phyloP scores from a whole-genome alignment of 1,140 invertebrate species.

The Drosophila nebulosa region DNA sequence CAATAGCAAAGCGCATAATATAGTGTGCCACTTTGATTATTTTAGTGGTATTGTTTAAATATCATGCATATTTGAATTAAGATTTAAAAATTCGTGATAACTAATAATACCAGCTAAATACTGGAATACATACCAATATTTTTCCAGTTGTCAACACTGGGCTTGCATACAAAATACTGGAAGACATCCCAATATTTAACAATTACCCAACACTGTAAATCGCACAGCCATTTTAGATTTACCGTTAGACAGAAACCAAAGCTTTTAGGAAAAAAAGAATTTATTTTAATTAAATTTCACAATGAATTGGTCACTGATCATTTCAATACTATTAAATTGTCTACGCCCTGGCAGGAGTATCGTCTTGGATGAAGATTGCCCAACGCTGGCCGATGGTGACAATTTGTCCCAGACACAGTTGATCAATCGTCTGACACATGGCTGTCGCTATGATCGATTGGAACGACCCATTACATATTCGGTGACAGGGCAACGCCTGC shows the following conservation, averaged over 20 bases:
- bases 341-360: not conserved
- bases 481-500: slow-evolving; percentile 72
- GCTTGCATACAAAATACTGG: not conserved
- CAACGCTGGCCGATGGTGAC: slow-evolving; percentile 82
- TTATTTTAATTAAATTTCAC: not conserved
- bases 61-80: too few relatives aligned
- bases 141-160: not conserved
- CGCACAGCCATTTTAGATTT: slow-evolving; percentile 12
- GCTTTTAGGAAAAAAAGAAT: not conserved
- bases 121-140: not conserved
- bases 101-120: not conserved
- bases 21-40: too few relatives aligned
- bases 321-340: slow-evolving; percentile 46
- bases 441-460: slow-evolving; percentile 89
- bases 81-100: not conserved
- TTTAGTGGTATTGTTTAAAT: too few relatives aligned
- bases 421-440: slow-evolving; percentile 85
- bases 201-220: not conserved
- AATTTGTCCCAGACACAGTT: slow-evolving; percentile 88
- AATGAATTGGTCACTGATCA: slow-evolving; percentile 42
- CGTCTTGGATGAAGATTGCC: slow-evolving; percentile 81
- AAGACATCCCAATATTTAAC: not conserved
- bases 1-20: too few relatives aligned
- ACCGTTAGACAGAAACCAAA: slow-evolving; percentile 7
- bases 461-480: slow-evolving; percentile 83